phyloP scores from a whole-genome alignment of 2,888 invertebrate genomes.

The Palloptera scutellata region DNA sequence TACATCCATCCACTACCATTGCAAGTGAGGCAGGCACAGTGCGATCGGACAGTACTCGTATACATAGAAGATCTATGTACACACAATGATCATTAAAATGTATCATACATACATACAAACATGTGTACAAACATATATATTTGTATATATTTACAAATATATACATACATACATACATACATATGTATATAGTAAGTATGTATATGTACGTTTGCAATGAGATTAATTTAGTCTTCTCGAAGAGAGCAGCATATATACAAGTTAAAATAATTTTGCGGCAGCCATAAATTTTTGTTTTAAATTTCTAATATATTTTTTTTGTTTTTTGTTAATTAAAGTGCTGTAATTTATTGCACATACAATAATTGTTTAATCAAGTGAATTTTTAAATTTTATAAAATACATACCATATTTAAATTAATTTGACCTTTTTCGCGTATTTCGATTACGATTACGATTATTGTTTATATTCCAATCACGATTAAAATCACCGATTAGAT shows the following conservation, averaged over 20 bases:
- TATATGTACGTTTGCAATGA: conserved; percentile 8
- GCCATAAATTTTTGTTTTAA: too few species aligned
- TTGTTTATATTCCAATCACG: too few species aligned
- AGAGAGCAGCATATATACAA: conserved; percentile 31
- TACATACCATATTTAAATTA: too few species aligned
- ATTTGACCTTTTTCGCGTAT: too few species aligned
- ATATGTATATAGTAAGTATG: not conserved
- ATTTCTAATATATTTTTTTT: too few species aligned
- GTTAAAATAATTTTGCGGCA: not conserved
- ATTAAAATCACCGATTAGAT: not conserved
- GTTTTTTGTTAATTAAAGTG: too few species aligned
- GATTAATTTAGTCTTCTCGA: conserved; percentile 30
- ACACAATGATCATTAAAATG: not conserved
- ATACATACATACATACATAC: not conserved
- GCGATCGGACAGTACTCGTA: not conserved
- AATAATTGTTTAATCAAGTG: too few species aligned
- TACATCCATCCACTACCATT: not conserved
- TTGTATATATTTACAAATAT: not conserved
- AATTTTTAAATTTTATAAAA: too few species aligned
- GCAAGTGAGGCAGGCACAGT: not conserved
- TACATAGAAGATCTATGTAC: not conserved
- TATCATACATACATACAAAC: too few species aligned
- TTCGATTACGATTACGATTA: too few species aligned
- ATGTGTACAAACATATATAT: too few species aligned
- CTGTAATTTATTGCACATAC: too few species aligned